Percentiles rank a stretch among this genome's conserved stretches.
phyloP scores from a whole-genome alignment of 2,113 vertebrate genomes.

The Xenopus borealis region DNA sequence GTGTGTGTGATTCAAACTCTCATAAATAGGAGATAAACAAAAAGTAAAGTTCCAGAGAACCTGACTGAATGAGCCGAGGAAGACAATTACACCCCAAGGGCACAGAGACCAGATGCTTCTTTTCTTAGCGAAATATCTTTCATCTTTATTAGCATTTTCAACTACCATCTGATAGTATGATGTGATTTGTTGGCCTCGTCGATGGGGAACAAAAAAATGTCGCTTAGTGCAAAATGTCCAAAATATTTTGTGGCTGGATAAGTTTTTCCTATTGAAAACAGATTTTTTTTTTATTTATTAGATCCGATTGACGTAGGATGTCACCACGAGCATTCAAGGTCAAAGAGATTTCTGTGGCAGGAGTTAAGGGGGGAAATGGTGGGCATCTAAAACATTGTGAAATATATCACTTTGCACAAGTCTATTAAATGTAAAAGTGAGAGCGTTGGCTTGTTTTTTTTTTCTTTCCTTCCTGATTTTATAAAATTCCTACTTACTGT shows the following conservation, averaged over 20 bases:
- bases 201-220: slow-evolving; percentile 17
- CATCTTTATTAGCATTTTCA: slow-evolving; percentile 43
- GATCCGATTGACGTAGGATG: not conserved
- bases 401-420: too few species aligned
- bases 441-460: too few species aligned
- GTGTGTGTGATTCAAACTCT: not conserved
- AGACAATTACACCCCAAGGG: slow-evolving; percentile 38
- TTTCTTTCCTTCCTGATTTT: too few species aligned
- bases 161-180: slow-evolving; percentile 38
- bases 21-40: slow-evolving; percentile 8
- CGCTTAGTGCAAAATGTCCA: not conserved
- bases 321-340: not conserved
- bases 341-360: not conserved
- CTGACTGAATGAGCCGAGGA: slow-evolving; percentile 12
- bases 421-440: too few species aligned
- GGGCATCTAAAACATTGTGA: not conserved
- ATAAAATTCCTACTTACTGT: too few species aligned
- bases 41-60: not conserved
- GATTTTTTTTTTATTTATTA: slow-evolving; percentile 5
- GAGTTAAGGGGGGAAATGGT: slow-evolving; percentile 1
- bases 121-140: slow-evolving; percentile 43
- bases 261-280: not conserved
- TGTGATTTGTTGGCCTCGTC: slow-evolving; percentile 27
- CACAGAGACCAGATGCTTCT: slow-evolving; percentile 39
- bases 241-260: slow-evolving; percentile 1